Evolutionary conservation across 2,888 invertebrate species (phyloP), one percentile per base, ranked within the genome.

Genomic region (Pteria penguin): DNA sequence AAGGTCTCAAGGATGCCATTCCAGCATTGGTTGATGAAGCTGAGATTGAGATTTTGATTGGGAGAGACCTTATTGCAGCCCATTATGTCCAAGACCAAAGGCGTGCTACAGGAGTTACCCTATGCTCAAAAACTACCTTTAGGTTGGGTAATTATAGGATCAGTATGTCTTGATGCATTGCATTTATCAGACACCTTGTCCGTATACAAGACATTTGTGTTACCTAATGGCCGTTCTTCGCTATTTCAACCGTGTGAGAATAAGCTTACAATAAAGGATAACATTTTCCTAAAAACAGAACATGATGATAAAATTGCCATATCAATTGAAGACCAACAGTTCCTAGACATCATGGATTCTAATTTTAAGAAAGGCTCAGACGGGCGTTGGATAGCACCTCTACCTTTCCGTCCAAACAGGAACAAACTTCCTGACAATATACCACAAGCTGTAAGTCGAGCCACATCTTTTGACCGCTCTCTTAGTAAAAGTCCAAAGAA

Each of bases 241-340:
- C 1, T 52, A 4, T 36, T 36, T 36, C 8, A 36, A 36, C 45
- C 45, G 45, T 36, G 45, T 36, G 45, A 36, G 8, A 36, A 36
- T 5, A 36, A 14, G 5, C 22, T 69, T 1, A n/a, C 26, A 4
- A 27, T 60, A 2, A 58, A 69, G 60, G 60, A 69, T 26, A 60
- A 36, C 26, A 26, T 69, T 24, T 60, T 60, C 36, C 5, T 57
- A 2, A 57, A 54, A n/a, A 73, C 73, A n/a, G 54, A 26, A 0
- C 27, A 60, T 2, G 77, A 77, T 33, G 57, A 77, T 1, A 68
- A 52, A 14, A 2, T 36, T 2, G 58, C 68, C 2, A 14, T n/a
- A 5, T 77, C 77, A 1, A 33, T 66, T 18, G 77, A 77, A 22
- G 74, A 74, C 60, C 18, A 45, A 11, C 11, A 26, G 1, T 76